phyloP scores from a whole-genome alignment of 2,113 vertebrate species.

The Indri indri region DNA sequence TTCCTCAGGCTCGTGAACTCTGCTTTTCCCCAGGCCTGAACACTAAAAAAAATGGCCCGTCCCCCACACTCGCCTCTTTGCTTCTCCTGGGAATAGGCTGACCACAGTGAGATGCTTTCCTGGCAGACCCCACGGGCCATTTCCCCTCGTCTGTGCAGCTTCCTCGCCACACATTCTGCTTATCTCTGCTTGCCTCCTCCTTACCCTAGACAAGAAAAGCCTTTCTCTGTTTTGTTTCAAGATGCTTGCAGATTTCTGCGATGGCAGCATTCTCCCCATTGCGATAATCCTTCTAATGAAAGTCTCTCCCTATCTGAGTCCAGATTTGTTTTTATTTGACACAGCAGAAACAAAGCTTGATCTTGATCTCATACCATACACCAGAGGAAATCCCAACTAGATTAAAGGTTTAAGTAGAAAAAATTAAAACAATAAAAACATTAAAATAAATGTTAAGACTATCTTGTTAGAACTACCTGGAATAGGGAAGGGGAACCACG shows the following conservation, averaged over 20 bases:
- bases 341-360: neutral
- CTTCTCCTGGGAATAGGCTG: neutral
- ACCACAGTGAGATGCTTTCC: neutral
- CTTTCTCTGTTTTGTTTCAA: neutral
- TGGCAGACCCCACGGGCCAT: neutral
- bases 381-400: neutral
- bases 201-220: neutral
- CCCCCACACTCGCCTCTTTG: neutral
- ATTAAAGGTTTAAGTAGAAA: slow-evolving; percentile 14
- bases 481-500: neutral
- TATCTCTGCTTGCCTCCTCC: neutral
- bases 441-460: slow-evolving; percentile 34
- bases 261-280: neutral
- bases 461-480: neutral
- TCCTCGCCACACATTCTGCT: neutral
- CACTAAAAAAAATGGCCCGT: neutral
- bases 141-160: neutral
- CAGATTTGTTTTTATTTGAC: neutral
- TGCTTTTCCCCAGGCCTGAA: neutral
- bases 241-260: neutral
- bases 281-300: neutral
- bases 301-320: neutral
- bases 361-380: neutral
- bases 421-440: neutral
- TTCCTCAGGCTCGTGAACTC: neutral